Evolutionary conservation across 2,888 invertebrate species (phyloP).

Genomic region (Harpagoxenus sublaevis): DNA sequence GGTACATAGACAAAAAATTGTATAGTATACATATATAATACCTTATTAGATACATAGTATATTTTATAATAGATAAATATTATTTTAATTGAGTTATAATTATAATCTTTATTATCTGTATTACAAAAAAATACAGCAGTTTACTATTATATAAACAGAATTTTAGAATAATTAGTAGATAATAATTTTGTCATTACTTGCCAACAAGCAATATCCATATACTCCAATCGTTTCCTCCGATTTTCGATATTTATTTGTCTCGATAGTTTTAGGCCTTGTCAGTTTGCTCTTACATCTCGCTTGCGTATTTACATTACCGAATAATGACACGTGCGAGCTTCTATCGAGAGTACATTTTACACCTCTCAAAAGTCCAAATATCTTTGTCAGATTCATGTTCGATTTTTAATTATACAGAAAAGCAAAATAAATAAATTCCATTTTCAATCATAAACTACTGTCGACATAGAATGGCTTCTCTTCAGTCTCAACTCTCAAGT

Average conservation of each 20-base stretch:
- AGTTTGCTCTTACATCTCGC: constrained; percentile 15
- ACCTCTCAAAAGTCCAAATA: constrained; percentile 3
- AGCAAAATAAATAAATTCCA: not conserved
- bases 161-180: not conserved
- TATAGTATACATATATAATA: too few relatives aligned
- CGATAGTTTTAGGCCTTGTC: not conserved
- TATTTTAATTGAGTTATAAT: not conserved
- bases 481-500: too few relatives aligned
- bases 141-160: not conserved
- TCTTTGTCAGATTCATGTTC: constrained; percentile 56
- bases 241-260: not conserved
- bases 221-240: constrained; percentile 45
- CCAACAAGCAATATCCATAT: constrained; percentile 74
- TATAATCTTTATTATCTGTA: not conserved
- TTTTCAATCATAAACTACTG: not conserved
- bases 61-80: not conserved
- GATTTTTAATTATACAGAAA: not conserved
- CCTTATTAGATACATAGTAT: not conserved
- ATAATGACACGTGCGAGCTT: not conserved
- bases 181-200: constrained; percentile 66
- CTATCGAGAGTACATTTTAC: not conserved
- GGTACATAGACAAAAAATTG: not conserved
- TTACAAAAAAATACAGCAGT: not conserved
- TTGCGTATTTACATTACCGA: constrained; percentile 20
- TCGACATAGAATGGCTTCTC: too few relatives aligned